Evolutionary conservation across 2,113 vertebrate species (phyloP).

Genomic region (Pluvialis apricaria): DNA sequence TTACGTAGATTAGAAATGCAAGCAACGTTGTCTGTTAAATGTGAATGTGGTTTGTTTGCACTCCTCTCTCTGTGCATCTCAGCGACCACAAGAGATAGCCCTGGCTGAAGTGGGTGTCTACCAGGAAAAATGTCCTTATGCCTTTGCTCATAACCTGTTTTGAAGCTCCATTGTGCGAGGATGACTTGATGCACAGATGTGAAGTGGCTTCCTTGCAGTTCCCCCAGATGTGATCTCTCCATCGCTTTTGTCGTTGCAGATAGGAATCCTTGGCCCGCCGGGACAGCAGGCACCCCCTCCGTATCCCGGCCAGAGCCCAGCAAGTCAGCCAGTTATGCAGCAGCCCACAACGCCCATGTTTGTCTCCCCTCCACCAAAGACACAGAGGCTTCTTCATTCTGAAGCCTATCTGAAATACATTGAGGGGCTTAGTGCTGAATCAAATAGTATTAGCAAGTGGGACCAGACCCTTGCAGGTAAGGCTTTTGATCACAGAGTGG

Average conservation of each 20-base stretch:
- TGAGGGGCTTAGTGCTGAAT: conserved; percentile 93
- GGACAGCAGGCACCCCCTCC: conserved; percentile 91
- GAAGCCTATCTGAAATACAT: conserved; percentile 98
- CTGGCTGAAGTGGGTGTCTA: neutral
- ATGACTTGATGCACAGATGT: neutral
- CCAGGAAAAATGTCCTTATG: neutral
- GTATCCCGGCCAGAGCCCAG: conserved; percentile 86
- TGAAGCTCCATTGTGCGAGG: neutral
- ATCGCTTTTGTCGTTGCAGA: conserved; percentile 61
- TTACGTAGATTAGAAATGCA: neutral
- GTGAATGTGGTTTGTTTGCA: neutral
- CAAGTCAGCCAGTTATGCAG: conserved; percentile 82
- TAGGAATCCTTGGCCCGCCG: conserved; percentile 77
- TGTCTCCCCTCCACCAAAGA: conserved; percentile 93
- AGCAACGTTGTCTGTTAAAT: neutral
- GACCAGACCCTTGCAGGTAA: conserved; percentile 95
- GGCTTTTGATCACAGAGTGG: neutral
- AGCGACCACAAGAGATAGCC: neutral
- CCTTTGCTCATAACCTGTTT: neutral
- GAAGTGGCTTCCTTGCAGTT: neutral
- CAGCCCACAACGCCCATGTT: conserved; percentile 96
- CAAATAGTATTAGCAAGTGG: conserved; percentile 94
- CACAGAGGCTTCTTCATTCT: conserved; percentile 94
- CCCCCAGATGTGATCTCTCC: neutral
- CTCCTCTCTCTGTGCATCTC: neutral